Base-by-base conservation (phyloP, 2,113 vertebrate genomes). In the Oreotrochilus melanogaster region DNA sequence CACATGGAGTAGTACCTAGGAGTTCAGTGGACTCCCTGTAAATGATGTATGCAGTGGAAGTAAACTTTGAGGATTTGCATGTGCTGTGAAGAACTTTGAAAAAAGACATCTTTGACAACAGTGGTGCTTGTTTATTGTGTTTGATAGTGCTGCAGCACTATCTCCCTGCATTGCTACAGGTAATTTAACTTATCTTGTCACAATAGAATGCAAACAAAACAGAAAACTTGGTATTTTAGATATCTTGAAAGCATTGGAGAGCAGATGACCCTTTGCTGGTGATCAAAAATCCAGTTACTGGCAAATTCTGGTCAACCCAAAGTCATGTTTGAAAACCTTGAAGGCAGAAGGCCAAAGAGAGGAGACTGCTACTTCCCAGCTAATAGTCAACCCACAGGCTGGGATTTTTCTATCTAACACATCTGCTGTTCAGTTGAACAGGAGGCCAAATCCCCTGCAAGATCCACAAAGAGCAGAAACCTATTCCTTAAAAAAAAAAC, bases 391-490 rank as follows among this genome's bases (percentile, higher is more conserved):
- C 35, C 9, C 54, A 27, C 53, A 37, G 60, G 48, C 11, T 48
- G 73, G 69, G 89, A 89, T 95, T 96, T 93, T 74, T 91, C 78
- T 71, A 66, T 90, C 28, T 78, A 65, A 64, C 19, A 79, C 21
- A 66, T 39, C 78, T 73, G 30, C 8, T 96, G 87, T 94, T 82
- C 69, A 89, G 3, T 74, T 53, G 93, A 93, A 92, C 21, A 90
- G 33, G 75, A 96, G 65, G 74, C 64, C 69, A 95, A 89, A 92
- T 35, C 69, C 67, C 72, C 24, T 93, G 62, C 75, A 87, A 54
- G 92, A 94, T 67, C 84, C 57, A 88, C 78, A 95, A 94, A 95
- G 54, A 94, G 79, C 64, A 96, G 91, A 96, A 96, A 91, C 48
- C 12, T 82, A 88, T 24, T 73, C 18, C 27, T 37, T 65, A 14